Evolutionary conservation across 2,888 invertebrate species (phyloP).

Genomic region (Apocheima hispidaria): DNA sequence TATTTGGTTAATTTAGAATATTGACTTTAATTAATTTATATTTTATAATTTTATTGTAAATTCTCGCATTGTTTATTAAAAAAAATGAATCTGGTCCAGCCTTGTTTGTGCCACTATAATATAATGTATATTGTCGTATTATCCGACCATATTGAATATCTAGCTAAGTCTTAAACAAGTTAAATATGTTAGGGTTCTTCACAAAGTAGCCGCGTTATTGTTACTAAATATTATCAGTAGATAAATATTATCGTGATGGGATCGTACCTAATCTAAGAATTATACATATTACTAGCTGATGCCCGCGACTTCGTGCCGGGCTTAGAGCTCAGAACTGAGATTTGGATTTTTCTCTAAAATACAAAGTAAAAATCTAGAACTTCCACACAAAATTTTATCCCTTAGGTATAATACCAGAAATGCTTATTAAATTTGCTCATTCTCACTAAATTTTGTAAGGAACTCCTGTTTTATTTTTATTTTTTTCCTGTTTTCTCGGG

Average conservation of each 20-base stretch:
- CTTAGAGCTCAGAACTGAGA: too few relatives aligned
- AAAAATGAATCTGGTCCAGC: not conserved
- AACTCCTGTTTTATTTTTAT: too few relatives aligned
- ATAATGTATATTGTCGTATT: not conserved
- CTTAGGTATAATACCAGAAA: too few relatives aligned
- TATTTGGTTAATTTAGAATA: too few relatives aligned
- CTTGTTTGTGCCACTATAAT: not conserved
- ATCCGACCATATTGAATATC: not conserved
- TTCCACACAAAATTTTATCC: too few relatives aligned
- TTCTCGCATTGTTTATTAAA: not conserved
- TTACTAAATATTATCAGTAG: constrained; percentile 1
- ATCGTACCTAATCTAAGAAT: not conserved
- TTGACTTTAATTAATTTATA: not conserved
- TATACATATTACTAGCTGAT: not conserved
- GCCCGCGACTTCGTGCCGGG: too few relatives aligned
- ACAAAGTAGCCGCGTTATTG: not conserved
- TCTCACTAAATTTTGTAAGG: too few relatives aligned
- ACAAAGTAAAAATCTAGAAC: too few relatives aligned
- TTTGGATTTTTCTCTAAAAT: too few relatives aligned
- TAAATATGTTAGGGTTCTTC: not conserved
- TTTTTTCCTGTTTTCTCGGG: too few relatives aligned
- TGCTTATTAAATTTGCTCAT: too few relatives aligned
- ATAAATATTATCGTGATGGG: not conserved
- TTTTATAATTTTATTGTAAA: not conserved
- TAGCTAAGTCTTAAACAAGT: too few relatives aligned